These are phyloP conservation scores for Notospermus geniculatus DNA, from an alignment of 1,140 invertebrate genomes.

Conservation along the genomic window DNA sequence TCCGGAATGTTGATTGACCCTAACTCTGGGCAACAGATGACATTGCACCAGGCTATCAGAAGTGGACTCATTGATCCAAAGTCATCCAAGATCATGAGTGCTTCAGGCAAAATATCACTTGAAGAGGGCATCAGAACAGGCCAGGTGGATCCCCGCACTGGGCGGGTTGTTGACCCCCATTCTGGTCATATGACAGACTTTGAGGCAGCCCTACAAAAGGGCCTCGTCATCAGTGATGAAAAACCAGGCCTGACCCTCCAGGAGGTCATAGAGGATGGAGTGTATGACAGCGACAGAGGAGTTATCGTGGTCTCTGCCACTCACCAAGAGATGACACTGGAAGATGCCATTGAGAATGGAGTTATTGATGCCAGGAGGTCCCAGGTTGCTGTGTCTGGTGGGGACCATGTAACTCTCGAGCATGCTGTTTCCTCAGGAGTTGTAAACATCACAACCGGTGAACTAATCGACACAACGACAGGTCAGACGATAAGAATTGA, in stretches of 20 bases:
- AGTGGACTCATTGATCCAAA: conserved; percentile 56
- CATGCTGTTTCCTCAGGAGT: not conserved
- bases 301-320: conserved; percentile 7
- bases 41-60: conserved; percentile 65
- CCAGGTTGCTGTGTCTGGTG: not conserved
- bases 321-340: conserved; percentile 16
- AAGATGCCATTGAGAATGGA: conserved; percentile 23
- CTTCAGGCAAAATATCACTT: conserved; percentile 22
- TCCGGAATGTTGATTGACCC: conserved; percentile 68
- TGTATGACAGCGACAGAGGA: not conserved
- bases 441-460: not conserved
- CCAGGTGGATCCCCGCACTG: conserved; percentile 32
- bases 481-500: not conserved
- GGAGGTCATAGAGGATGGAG: not conserved
- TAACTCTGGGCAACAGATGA: conserved; percentile 55
- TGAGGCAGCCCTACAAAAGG: conserved; percentile 34
- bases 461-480: not conserved
- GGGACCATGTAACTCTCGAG: not conserved
- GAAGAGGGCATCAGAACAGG: conserved; percentile 36
- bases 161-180: conserved; percentile 61
- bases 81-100: conserved; percentile 11
- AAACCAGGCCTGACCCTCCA: conserved; percentile 4
- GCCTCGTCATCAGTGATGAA: not conserved
- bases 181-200: conserved; percentile 50
- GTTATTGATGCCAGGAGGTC: conserved; percentile 14